Percentiles rank a stretch among this genome's conserved stretches.
Evolutionary conservation across 2,888 invertebrate genomes (phyloP).

Genomic region (Leucania comma): DNA sequence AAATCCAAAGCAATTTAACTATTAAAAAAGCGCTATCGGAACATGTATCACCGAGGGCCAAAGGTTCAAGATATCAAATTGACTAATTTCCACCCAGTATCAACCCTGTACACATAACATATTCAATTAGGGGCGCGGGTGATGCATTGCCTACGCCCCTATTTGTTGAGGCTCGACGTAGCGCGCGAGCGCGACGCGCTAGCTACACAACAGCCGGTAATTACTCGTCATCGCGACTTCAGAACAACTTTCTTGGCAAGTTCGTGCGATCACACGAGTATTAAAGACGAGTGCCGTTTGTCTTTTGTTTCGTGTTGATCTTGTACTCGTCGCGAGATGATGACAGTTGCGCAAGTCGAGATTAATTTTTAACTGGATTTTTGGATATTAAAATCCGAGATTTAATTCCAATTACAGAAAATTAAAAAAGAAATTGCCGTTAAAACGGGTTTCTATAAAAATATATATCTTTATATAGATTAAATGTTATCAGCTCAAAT

Average conservation of each 20-base stretch:
- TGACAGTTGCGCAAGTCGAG: slow-evolving; percentile 7
- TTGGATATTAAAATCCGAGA: not conserved
- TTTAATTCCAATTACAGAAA: not conserved
- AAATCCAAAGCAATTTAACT: not conserved
- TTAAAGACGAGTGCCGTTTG: slow-evolving; percentile 31
- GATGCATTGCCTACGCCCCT: slow-evolving; percentile 61
- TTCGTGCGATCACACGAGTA: slow-evolving; percentile 22
- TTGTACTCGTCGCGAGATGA: slow-evolving; percentile 11
- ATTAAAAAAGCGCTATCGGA: not conserved
- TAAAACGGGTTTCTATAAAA: too few species aligned
- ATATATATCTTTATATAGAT: too few species aligned
- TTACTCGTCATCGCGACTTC: slow-evolving; percentile 61
- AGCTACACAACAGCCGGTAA: slow-evolving; percentile 34
- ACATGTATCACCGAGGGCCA: not conserved
- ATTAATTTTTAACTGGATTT: not conserved
- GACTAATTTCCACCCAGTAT: not conserved
- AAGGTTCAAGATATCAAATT: not conserved
- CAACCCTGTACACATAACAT: slow-evolving; percentile 54
- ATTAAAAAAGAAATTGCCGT: too few species aligned
- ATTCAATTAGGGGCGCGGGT: slow-evolving; percentile 60
- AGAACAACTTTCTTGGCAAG: slow-evolving; percentile 26
- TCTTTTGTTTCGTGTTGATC: slow-evolving; percentile 53
- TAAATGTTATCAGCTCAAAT: too few species aligned
- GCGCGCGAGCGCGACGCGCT: not conserved
- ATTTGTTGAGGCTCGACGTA: slow-evolving; percentile 52